Percentiles rank a stretch among this genome's conserved stretches.
These are phyloP conservation scores for Leptinotarsa texana DNA, from an alignment of 1,140 invertebrate genomes.

Conservation along the genomic window DNA sequence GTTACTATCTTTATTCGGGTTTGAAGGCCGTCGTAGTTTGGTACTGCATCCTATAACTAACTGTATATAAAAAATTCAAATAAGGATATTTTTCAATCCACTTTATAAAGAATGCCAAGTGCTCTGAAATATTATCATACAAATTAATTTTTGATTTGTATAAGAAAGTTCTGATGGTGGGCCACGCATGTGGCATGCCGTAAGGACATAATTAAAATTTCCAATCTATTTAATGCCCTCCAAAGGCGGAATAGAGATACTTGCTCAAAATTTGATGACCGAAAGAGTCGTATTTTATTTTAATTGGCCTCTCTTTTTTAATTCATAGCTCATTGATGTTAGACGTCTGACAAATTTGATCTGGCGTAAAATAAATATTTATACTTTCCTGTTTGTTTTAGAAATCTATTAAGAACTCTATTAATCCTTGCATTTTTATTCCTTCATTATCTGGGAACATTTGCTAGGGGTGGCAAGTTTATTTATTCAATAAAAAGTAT, in stretches of 20 bases:
- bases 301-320: not conserved
- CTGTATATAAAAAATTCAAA: too few relatives aligned
- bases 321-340: not conserved
- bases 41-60: too few relatives aligned
- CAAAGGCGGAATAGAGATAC: not conserved
- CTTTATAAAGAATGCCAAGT: not conserved
- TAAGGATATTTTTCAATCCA: not conserved
- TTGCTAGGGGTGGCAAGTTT: not conserved
- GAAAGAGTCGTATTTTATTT: not conserved
- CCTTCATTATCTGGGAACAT: not conserved
- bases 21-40: too few relatives aligned
- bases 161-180: not conserved
- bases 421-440: not conserved
- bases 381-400: not conserved
- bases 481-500: too few relatives aligned
- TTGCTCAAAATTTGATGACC: not conserved
- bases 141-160: not conserved
- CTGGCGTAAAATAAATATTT: slow-evolving; percentile 3
- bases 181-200: not conserved
- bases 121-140: not conserved
- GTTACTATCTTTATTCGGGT: too few relatives aligned
- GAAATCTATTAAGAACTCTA: not conserved
- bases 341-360: not conserved
- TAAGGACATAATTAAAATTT: slow-evolving; percentile 4
- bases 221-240: slow-evolving; percentile 2